Conservation (phyloP, 23 tunicate genomes). For the Trididemnum miniatum region DNA sequence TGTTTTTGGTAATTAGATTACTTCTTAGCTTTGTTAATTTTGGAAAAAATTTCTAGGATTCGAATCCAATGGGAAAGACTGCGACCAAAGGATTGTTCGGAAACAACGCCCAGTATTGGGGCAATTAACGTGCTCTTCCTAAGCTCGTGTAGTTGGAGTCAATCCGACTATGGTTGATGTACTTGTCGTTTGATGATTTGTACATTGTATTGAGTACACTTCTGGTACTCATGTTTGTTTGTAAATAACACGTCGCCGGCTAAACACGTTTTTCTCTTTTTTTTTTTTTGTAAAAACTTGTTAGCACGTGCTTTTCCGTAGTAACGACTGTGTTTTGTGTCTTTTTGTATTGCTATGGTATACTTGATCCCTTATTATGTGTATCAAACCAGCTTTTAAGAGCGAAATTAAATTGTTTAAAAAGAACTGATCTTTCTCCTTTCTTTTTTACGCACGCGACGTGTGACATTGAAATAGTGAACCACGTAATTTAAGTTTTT, state of each 20-base stretch:
- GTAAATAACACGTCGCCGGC: slow-evolving; percentile 7
- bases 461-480: not conserved
- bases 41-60: slow-evolving; percentile 36
- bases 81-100: slow-evolving; percentile 68
- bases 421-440: slow-evolving; percentile 15
- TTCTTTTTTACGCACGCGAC: not conserved
- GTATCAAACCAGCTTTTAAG: no score
- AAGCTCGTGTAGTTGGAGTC: not conserved
- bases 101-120: slow-evolving; percentile 71
- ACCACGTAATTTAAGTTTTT: no score
- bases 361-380: not conserved
- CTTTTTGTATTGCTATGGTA: slow-evolving; percentile 30
- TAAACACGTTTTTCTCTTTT: not conserved
- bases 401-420: no score
- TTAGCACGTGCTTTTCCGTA: slow-evolving; percentile 51
- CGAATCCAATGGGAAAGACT: slow-evolving; percentile 62
- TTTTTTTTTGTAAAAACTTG: slow-evolving; percentile 41
- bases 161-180: no score
- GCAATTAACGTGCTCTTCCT: slow-evolving; percentile 32
- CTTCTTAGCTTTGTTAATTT: no score
- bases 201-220: no score
- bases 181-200: no score
- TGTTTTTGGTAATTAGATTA: no score
- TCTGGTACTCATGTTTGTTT: no score
- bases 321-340: slow-evolving; percentile 55